A percentile compares a stretch with the other conserved stretches of the same genome.
Evolutionary conservation across 2,113 vertebrate species (phyloP).

Genomic region (Campylomormyrus numenius): DNA sequence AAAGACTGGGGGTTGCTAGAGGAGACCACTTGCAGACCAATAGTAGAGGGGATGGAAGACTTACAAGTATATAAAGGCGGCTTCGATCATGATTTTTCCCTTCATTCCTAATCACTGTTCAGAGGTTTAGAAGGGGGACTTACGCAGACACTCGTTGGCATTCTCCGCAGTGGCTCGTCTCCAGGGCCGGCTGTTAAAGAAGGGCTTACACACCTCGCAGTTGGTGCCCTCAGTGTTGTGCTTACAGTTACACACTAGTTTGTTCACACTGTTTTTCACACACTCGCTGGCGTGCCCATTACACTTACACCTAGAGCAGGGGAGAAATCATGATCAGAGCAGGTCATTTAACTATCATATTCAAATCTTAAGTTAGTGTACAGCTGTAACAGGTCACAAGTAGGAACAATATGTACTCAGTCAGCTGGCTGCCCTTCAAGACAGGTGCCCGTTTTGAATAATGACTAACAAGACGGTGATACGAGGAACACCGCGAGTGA

Average conservation of each 20-base stretch:
- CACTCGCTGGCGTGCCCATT: slow-evolving; percentile 92
- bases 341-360: background rate
- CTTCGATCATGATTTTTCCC: background rate
- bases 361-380: background rate
- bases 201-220: slow-evolving; percentile 80
- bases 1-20: background rate
- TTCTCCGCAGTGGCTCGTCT: slow-evolving; percentile 78
- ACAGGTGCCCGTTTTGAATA: background rate
- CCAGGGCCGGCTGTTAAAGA: slow-evolving; percentile 94
- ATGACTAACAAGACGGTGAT: background rate
- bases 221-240: slow-evolving; percentile 85
- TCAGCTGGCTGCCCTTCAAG: background rate
- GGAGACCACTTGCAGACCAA: background rate
- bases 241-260: slow-evolving; percentile 81
- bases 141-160: slow-evolving; percentile 82
- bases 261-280: slow-evolving; percentile 61
- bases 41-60: background rate
- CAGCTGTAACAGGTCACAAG: background rate
- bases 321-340: background rate
- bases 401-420: background rate
- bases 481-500: background rate
- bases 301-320: slow-evolving; percentile 80
- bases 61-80: background rate
- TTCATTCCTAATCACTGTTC: background rate
- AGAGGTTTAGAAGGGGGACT: slow-evolving; percentile 35